A percentile compares a stretch with the other conserved stretches of the same genome.
Conservation (phyloP, 2,113 vertebrate genomes). For the Crotophaga sulcirostris region DNA sequence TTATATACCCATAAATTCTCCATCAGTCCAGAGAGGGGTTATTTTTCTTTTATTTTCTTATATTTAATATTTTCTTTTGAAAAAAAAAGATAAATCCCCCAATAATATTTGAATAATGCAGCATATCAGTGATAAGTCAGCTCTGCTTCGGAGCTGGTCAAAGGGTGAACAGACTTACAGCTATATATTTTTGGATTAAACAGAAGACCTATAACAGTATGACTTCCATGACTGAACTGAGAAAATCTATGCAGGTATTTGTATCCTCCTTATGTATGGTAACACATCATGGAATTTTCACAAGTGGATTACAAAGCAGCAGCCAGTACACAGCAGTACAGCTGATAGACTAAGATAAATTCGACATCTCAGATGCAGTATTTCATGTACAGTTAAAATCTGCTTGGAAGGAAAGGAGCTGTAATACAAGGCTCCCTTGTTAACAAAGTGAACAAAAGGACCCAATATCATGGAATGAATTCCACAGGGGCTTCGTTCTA, state of each 20-base stretch:
- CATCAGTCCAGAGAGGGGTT: background rate
- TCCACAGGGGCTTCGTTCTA: background rate
- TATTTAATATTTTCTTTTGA: background rate
- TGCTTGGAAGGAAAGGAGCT: background rate
- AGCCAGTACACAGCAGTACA: background rate
- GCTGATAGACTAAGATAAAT: conserved; percentile 6
- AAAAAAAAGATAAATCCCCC: background rate
- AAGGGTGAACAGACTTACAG: background rate
- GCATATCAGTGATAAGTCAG: background rate
- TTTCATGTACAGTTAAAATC: background rate
- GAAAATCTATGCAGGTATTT: background rate
- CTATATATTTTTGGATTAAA: background rate
- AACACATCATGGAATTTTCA: background rate
- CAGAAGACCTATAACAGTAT: background rate
- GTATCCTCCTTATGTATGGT: background rate
- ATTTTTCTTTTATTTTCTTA: background rate
- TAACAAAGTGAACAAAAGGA: conserved; percentile 6
- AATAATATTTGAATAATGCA: background rate
- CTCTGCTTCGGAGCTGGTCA: background rate
- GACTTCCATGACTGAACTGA: background rate
- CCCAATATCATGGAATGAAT: background rate
- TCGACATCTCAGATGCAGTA: background rate
- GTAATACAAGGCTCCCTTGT: background rate
- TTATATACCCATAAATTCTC: conserved; percentile 6
- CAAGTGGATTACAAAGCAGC: background rate